These are phyloP conservation scores for Epinephelus awoara DNA, from an alignment of 2,797 vertebrate species.

Conservation along the genomic window DNA sequence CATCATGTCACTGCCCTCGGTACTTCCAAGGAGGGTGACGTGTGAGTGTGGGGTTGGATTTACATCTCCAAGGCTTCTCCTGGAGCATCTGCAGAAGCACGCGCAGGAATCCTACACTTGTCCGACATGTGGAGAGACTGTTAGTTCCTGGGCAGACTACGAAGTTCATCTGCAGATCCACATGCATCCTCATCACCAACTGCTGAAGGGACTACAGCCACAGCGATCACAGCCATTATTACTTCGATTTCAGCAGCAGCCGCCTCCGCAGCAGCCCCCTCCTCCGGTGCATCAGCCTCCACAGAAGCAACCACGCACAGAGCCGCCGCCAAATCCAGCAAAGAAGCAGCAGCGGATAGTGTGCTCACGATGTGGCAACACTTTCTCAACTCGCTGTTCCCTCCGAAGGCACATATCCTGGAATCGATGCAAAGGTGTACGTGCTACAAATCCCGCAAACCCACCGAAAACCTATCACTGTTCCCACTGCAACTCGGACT, in stretches of 20 bases:
- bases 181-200: constrained; percentile 77
- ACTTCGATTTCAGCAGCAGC: constrained; percentile 73
- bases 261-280: constrained; percentile 27
- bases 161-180: constrained; percentile 87
- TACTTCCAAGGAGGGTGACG: constrained; percentile 87
- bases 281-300: constrained; percentile 38
- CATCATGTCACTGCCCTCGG: constrained; percentile 87
- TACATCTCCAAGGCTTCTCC: constrained; percentile 85
- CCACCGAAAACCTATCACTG: constrained; percentile 73
- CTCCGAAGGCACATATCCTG: constrained; percentile 83
- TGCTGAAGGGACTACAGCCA: constrained; percentile 70
- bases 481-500: constrained; percentile 81
- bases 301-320: constrained; percentile 44
- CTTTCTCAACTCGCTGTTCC: constrained; percentile 80
- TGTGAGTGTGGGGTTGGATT: constrained; percentile 87
- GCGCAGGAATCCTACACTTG: constrained; percentile 87
- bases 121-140: constrained; percentile 86
- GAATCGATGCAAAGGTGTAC: constrained; percentile 81
- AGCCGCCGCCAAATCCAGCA: constrained; percentile 21
- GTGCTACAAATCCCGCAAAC: constrained; percentile 47
- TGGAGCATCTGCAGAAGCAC: constrained; percentile 88
- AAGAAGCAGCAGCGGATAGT: constrained; percentile 70
- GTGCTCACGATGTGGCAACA: constrained; percentile 81
- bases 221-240: constrained; percentile 74
- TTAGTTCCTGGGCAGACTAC: constrained; percentile 87